phyloP scores from a whole-genome alignment of 1,140 invertebrate species.

The Drosophila littoralis region DNA sequence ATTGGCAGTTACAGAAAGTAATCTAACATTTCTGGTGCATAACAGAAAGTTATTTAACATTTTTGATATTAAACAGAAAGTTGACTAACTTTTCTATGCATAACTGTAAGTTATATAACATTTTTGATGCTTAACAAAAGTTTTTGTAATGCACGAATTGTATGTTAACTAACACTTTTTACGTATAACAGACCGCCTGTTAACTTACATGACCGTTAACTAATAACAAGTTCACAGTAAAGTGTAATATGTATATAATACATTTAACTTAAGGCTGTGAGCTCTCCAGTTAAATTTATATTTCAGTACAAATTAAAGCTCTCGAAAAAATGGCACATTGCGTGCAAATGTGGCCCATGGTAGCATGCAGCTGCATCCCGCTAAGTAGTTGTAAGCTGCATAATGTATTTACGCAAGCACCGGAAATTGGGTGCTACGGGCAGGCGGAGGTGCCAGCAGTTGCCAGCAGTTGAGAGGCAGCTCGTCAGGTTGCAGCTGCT shows the following conservation, averaged over 20 bases:
- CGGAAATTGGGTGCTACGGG: slow-evolving; percentile 75
- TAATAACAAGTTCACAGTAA: no score
- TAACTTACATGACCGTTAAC: no score
- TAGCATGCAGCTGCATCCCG: slow-evolving; percentile 36
- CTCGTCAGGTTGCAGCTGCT: slow-evolving; percentile 56
- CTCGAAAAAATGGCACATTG: background rate
- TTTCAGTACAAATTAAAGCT: no score
- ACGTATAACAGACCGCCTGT: no score
- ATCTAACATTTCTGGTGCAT: no score
- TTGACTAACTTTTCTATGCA: background rate
- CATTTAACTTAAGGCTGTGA: no score
- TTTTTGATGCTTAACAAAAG: background rate
- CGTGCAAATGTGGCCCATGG: slow-evolving; percentile 4
- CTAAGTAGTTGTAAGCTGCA: slow-evolving; percentile 82
- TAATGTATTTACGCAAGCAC: slow-evolving; percentile 81
- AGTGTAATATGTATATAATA: no score
- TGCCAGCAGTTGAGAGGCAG: slow-evolving; percentile 14
- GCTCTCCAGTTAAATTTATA: no score
- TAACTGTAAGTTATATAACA: background rate
- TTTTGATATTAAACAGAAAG: no score
- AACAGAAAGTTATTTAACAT: no score
- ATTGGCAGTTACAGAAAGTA: no score
- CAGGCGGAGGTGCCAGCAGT: slow-evolving; percentile 26
- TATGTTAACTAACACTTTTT: background rate
- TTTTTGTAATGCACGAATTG: background rate